Evolutionary conservation across 1,140 invertebrate species (phyloP).

Genomic region (Drosophila yakuba): DNA sequence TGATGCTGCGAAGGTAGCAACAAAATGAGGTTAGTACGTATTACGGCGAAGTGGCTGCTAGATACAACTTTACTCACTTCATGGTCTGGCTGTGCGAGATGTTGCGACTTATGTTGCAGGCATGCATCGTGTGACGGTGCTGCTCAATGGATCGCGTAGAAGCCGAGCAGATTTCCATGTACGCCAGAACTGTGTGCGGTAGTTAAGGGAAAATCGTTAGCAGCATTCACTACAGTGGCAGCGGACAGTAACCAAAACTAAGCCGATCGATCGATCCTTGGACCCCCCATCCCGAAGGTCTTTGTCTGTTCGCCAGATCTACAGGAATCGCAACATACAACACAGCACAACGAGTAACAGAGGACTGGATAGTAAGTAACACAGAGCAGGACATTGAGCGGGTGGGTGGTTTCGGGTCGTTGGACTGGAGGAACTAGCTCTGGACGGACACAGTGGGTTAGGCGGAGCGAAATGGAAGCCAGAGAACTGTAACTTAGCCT

Average conservation of each 20-base stretch:
- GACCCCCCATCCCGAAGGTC: constrained; percentile 1
- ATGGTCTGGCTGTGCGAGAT: constrained; percentile 84
- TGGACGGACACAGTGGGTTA: constrained; percentile 16
- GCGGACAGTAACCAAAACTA: constrained; percentile 15
- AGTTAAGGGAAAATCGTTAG: not conserved
- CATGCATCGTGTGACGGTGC: constrained; percentile 90
- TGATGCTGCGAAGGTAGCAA: constrained; percentile 44
- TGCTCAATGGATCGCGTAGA: constrained; percentile 86
- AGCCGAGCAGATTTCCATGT: constrained; percentile 97
- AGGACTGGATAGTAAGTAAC: constrained; percentile 29
- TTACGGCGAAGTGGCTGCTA: not conserved
- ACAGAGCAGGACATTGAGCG: constrained; percentile 7
- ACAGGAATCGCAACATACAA: constrained; percentile 34
- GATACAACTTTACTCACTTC: constrained; percentile 65
- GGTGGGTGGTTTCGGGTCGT: not conserved
- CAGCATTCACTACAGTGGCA: too few relatives aligned
- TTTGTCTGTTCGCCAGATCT: not conserved
- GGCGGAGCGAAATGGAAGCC: constrained; percentile 12
- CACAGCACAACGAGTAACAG: constrained; percentile 43
- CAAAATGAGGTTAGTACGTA: not conserved
- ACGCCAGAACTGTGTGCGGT: constrained; percentile 93
- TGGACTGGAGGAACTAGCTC: constrained; percentile 3
- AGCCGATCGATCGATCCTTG: constrained; percentile 42
- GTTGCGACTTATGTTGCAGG: constrained; percentile 88
- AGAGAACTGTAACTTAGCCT: constrained; percentile 2